phyloP scores from a whole-genome alignment of 2,113 vertebrate species.

The Brienomyrus longianalis region DNA sequence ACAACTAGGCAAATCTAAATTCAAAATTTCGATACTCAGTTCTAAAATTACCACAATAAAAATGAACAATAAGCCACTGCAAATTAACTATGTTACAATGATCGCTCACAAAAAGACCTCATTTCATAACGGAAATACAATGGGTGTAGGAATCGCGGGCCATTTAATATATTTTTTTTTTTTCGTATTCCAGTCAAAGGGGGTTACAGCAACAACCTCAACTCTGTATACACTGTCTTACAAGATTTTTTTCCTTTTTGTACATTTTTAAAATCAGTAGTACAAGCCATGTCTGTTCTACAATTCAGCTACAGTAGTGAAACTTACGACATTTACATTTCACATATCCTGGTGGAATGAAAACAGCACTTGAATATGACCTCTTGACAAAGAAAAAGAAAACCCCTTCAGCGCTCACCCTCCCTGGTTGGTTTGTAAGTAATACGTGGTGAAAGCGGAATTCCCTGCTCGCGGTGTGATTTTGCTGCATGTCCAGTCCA shows the following conservation, averaged over 20 bases:
- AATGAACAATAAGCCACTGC: slow-evolving; percentile 79
- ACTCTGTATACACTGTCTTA: slow-evolving; percentile 60
- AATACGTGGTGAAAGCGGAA: background rate
- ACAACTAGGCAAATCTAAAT: slow-evolving; percentile 68
- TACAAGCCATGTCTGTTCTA: slow-evolving; percentile 81
- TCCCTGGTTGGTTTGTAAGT: background rate
- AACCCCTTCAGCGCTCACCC: slow-evolving; percentile 11
- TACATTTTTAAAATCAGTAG: slow-evolving; percentile 76
- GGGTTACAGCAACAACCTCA: slow-evolving; percentile 77
- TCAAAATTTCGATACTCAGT: slow-evolving; percentile 68
- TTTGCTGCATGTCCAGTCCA: background rate
- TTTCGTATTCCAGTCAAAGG: slow-evolving; percentile 67
- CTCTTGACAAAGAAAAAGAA: slow-evolving; percentile 31
- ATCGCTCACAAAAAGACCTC: slow-evolving; percentile 64
- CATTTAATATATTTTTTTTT: slow-evolving; percentile 57
- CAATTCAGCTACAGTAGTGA: slow-evolving; percentile 80
- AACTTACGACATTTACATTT: slow-evolving; percentile 82
- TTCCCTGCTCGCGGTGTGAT: background rate
- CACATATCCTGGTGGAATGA: slow-evolving; percentile 71
- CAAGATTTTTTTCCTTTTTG: slow-evolving; percentile 42
- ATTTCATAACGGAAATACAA: slow-evolving; percentile 70
- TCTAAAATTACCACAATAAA: slow-evolving; percentile 87
- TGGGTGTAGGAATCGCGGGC: slow-evolving; percentile 63
- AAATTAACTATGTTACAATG: slow-evolving; percentile 84
- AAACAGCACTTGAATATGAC: slow-evolving; percentile 73